Evolutionary conservation across 23 tunicate genomes (phyloP).

Genomic region (Oikopleura vanhoeffeni): DNA sequence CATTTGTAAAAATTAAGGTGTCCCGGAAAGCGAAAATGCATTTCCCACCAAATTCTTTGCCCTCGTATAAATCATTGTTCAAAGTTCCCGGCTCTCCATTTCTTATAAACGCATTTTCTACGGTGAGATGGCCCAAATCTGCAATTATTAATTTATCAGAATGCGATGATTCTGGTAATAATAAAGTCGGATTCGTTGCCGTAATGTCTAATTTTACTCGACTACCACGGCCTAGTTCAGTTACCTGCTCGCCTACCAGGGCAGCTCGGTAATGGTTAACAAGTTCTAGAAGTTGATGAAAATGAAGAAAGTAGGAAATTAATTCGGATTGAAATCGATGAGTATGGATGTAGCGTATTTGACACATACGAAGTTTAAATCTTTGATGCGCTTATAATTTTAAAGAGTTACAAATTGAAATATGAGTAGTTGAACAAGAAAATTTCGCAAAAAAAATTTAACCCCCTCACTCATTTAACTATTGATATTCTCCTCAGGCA

Average conservation of each 20-base stretch:
- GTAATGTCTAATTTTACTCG: constrained; percentile 46
- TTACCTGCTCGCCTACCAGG: background rate
- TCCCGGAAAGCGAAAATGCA: background rate
- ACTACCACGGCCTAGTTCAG: constrained; percentile 37
- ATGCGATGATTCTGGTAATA: constrained; percentile 70
- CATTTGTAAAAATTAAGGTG: background rate
- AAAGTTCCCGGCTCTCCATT: constrained; percentile 42
- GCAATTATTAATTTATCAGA: constrained; percentile 47
- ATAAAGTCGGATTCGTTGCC: constrained; percentile 45
- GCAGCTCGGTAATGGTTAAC: constrained; percentile 15
- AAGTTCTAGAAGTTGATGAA: constrained; percentile 91
- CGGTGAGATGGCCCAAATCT: constrained; percentile 55
- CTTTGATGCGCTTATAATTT: no score
- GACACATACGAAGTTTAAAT: constrained; percentile 46
- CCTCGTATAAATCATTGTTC: background rate
- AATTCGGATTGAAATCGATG: constrained; percentile 88
- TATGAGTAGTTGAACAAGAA: no score
- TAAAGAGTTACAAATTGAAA: no score
- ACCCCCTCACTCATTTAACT: no score
- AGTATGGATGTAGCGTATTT: constrained; percentile 71
- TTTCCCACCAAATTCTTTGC: background rate
- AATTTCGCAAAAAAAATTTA: no score
- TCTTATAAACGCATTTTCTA: constrained; percentile 28
- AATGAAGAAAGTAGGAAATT: constrained; percentile 71
- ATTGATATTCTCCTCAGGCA: no score